Evolutionary conservation across 1,140 invertebrate species (phyloP).

Genomic region (Atta texana): DNA sequence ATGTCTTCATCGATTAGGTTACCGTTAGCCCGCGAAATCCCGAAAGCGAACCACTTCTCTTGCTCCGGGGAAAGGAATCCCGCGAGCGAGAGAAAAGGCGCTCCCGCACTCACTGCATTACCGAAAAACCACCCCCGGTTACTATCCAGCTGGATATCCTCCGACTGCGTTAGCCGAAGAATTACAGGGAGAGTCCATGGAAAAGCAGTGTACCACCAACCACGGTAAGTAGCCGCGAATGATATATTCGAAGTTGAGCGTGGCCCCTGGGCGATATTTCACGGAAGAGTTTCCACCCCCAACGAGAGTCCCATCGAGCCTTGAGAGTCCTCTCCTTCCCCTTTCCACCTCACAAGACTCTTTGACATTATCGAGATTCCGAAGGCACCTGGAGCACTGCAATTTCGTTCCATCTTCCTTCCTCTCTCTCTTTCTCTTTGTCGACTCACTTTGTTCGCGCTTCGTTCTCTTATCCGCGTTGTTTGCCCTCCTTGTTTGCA

Average conservation of each 20-base stretch:
- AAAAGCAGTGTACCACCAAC: constrained; percentile 1
- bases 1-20: constrained; percentile 56
- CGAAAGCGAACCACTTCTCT: constrained; percentile 11
- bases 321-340: background rate
- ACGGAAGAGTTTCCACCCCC: constrained; percentile 64
- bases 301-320: background rate
- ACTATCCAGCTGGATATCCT: constrained; percentile 18
- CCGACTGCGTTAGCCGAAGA: constrained; percentile 55
- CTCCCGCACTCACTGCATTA: constrained; percentile 10
- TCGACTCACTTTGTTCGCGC: constrained; percentile 14
- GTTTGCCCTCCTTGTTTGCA: constrained; percentile 57
- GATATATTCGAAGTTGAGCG: constrained; percentile 78
- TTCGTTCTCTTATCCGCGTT: constrained; percentile 44
- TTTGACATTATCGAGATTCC: constrained; percentile 77
- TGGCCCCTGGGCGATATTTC: constrained; percentile 75
- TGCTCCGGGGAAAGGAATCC: background rate
- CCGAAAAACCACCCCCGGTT: constrained; percentile 38
- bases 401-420: constrained; percentile 66
- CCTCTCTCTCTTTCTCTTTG: background rate
- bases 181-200: constrained; percentile 58
- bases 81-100: constrained; percentile 33
- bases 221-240: constrained; percentile 78
- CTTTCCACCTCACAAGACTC: constrained; percentile 34
- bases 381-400: constrained; percentile 68
- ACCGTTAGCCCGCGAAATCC: constrained; percentile 6